Evolutionary conservation across 2,888 invertebrate species (phyloP).

Genomic region (Heliconius ethilla): DNA sequence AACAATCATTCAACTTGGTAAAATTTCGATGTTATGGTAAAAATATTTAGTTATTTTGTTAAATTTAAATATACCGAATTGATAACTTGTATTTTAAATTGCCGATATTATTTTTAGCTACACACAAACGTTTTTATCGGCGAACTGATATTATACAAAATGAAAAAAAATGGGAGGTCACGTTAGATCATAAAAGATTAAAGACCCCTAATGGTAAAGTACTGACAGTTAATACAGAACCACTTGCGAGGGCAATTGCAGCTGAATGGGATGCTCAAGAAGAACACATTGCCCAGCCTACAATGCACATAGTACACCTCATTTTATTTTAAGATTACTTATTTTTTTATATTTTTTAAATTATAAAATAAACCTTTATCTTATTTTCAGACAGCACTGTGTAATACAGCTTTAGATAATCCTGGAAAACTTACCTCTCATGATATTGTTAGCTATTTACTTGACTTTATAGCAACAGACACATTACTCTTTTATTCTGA

Average conservation of each 20-base stretch:
- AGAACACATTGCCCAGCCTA: constrained; percentile 87
- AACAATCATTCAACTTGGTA: constrained; percentile 8
- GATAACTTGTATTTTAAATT: constrained; percentile 48
- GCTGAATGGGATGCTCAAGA: constrained; percentile 96
- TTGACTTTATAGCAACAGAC: constrained; percentile 91
- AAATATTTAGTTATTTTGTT: not conserved
- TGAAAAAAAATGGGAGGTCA: constrained; percentile 90
- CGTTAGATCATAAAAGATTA: constrained; percentile 92
- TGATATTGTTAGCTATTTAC: constrained; percentile 88
- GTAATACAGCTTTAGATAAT: constrained; percentile 96
- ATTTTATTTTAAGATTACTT: not conserved
- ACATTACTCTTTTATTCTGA: constrained; percentile 89
- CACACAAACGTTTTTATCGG: constrained; percentile 87
- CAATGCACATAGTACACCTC: constrained; percentile 92
- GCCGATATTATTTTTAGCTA: constrained; percentile 57
- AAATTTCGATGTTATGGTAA: constrained; percentile 43
- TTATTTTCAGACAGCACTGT: constrained; percentile 88
- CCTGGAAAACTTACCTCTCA: constrained; percentile 89
- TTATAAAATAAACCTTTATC: not conserved
- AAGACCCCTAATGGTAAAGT: constrained; percentile 93
- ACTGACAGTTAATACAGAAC: constrained; percentile 90
- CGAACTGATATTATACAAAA: constrained; percentile 86
- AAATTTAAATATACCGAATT: constrained; percentile 53
- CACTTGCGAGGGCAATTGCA: constrained; percentile 95
- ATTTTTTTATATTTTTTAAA: not conserved